Conservation (phyloP, 2,888 invertebrate species). For the Blastobasis lacticolella region DNA sequence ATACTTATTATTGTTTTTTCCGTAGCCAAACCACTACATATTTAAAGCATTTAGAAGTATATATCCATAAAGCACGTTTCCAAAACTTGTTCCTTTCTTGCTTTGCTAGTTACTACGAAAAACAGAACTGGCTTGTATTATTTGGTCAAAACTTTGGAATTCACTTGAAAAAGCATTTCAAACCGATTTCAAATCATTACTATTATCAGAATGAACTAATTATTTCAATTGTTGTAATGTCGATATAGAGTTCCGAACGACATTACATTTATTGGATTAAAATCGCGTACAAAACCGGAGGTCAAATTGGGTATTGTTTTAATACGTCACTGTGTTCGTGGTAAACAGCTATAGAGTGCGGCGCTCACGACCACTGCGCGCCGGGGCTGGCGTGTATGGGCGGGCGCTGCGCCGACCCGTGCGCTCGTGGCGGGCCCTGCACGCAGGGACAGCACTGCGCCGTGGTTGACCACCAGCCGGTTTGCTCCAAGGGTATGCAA, state of each 20-base stretch:
- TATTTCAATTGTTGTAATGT: no score
- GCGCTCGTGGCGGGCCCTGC: constrained; percentile 83
- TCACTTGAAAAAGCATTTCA: no score
- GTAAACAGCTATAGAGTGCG: constrained; percentile 82
- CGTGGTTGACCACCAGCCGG: constrained; percentile 87
- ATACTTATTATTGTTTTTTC: no score
- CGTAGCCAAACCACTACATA: not conserved
- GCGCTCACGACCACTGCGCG: constrained; percentile 86
- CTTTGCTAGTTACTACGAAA: not conserved
- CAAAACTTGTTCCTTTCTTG: not conserved
- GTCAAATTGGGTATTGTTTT: no score
- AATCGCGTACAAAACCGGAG: no score
- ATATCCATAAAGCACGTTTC: constrained; percentile 6
- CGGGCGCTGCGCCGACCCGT: constrained; percentile 87
- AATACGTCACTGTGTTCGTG: no score
- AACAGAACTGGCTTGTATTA: not conserved
- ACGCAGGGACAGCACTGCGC: constrained; percentile 84
- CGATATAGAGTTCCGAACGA: no score
- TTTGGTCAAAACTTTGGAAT: not conserved
- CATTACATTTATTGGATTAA: no score
- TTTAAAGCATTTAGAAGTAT: not conserved
- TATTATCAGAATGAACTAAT: no score
- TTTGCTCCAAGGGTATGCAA: constrained; percentile 81
- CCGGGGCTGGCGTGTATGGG: constrained; percentile 85
- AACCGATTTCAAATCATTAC: no score